Evolutionary conservation across 2,888 invertebrate genomes (phyloP), one percentile per base, ranked within the genome.

Genomic region (Zaprionus lineosus): DNA sequence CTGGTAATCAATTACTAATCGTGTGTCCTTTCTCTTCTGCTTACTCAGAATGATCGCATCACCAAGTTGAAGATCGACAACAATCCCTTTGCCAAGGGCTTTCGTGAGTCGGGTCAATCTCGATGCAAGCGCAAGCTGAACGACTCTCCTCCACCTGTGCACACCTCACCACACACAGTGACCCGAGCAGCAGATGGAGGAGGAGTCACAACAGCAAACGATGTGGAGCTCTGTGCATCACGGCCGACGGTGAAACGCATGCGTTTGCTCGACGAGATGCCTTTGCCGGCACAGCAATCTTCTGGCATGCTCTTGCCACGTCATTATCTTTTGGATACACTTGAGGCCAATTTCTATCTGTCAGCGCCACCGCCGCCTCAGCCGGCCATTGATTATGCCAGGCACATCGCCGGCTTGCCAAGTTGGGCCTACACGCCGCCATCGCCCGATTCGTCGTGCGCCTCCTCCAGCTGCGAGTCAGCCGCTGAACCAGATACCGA

Each of bases 11-110:
- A 44, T 61, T 56, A 58, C 47, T 73, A 59, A 84, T 36, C n/a
- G 4, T 15, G 3, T 2, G 2, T 21, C 11, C 3, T 11, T 28
- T 26, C 90, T 2, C 90, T 91, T 9, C n/a, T n/a, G n/a, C n/a
- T n/a, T n/a, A n/a, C n/a, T n/a, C 58, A 96, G 94, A 96, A 96
- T 85, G 94, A 95, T 72, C 93, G 94, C 88, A 96, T 97, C 67
- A 97, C 96, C 2, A 94, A 95, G 84, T 88, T 97, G 84, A 97
- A 97, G 89, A 97, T 97, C 82, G 94, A 97, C 90, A 93, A 97
- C 91, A 97, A 97, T 85, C 97, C 97, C 2, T 97, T 97, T 89
- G 97, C 97, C 0, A 97, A 97, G 91, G 97, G 97, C 0, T 97
- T 97, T 89, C 93, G 97, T 29, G 95, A 96, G 71, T 93, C 95